Evolutionary conservation across 1,140 invertebrate genomes (phyloP), one percentile per base, ranked within the genome.

Genomic region (Panagrolaimus sp.): DNA sequence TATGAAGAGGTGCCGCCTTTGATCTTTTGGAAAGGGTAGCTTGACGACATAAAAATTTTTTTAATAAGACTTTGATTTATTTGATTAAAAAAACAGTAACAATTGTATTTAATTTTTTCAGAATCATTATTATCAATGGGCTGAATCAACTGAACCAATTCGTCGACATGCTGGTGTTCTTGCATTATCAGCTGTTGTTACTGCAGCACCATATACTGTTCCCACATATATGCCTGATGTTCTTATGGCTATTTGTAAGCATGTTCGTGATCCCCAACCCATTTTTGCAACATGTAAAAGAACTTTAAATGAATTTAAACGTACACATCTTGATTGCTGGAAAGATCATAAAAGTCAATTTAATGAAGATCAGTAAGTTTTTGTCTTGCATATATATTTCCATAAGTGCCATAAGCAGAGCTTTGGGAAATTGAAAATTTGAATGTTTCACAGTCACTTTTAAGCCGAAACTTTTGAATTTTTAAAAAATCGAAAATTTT

Each of bases 261-360:
- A 93, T 75, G 82, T 75, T 9, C 57, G 65, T 81, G 92, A 93
- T 83, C 91, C 91, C 5, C 90, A 93, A 84, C 92, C 93, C 5
- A 92, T 96, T 82, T 90, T 92, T 61, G 91, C 88, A 67, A 92
- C 92, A 1, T 92, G 96, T 69, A 88, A 91, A 63, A 90, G 90
- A 78, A 90, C 91, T 7, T 82, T 96, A n/a, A 89, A 89, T 5
- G 90, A 94, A 81, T 96, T 96, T 85, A 89, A 91, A 72, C 86
- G 92, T 66, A 96, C 92, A 0, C 92, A 96, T 85, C 90, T 92
- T 76, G 91, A 92, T 78, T 91, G 91, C 82, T 96, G 92, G 93
- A 88, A 89, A 48, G 87, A 89, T 65, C 91, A 94, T 83, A 90
- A 92, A 72, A 86, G 89, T 66, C 89, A 90, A 80, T 94, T 97